These are phyloP conservation scores for Diarsia mendica DNA, from an alignment of 2,888 invertebrate species.

Conservation along the genomic window DNA sequence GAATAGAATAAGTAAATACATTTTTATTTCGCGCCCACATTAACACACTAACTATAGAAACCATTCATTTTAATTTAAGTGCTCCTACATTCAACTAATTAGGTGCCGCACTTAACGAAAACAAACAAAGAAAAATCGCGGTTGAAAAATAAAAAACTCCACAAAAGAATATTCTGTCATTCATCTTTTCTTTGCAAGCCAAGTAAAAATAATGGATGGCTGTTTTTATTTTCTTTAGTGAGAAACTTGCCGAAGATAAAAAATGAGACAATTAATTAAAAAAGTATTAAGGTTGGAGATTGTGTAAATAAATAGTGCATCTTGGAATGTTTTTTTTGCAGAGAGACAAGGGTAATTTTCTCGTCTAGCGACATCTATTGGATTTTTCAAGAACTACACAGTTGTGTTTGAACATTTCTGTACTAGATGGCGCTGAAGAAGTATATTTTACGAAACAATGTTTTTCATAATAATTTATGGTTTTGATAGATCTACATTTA, in stretches of 20 bases:
- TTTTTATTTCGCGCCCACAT: conserved; percentile 34
- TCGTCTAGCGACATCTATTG: conserved; percentile 34
- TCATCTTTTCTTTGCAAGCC: conserved; percentile 69
- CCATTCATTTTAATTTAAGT: conserved; percentile 44
- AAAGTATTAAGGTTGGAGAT: conserved; percentile 38
- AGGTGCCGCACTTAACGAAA: conserved; percentile 51
- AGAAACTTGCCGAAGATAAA: conserved; percentile 45
- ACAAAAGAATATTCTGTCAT: conserved; percentile 67
- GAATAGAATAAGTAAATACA: neutral
- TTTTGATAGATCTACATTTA: neutral
- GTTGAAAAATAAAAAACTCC: conserved; percentile 38
- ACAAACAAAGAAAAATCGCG: conserved; percentile 53
- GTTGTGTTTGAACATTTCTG: neutral
- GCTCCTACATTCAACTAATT: conserved; percentile 51
- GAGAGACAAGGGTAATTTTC: neutral
- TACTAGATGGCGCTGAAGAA: conserved; percentile 31
- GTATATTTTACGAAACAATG: neutral
- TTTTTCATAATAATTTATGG: neutral
- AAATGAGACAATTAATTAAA: conserved; percentile 60
- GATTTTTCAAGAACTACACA: neutral
- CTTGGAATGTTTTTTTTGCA: conserved; percentile 17
- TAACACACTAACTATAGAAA: conserved; percentile 24
- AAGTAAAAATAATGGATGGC: conserved; percentile 64
- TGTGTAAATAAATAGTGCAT: conserved; percentile 35
- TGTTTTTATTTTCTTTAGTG: conserved; percentile 50